Conservation (phyloP, 23 tunicate species). For the Ciona savignyi region DNA sequence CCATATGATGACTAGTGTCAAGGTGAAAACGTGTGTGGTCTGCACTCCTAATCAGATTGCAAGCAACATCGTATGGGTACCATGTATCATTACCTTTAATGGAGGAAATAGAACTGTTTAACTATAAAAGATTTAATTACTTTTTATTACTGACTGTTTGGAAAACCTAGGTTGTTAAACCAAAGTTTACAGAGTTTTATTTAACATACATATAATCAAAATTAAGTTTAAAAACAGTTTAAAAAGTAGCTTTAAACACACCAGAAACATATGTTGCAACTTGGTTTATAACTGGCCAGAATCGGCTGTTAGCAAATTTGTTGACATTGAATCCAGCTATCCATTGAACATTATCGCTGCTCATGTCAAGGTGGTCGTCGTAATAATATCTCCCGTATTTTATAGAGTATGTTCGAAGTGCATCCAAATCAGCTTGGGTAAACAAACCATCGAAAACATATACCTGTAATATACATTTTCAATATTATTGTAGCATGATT, state of each 20-base stretch:
- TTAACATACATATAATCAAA: no score
- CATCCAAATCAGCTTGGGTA: slow-evolving; percentile 32
- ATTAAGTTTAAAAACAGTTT: background rate
- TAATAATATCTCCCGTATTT: slow-evolving; percentile 77
- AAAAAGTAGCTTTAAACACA: background rate
- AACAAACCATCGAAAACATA: slow-evolving; percentile 79
- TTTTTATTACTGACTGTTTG: no score
- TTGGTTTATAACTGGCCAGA: slow-evolving; percentile 74
- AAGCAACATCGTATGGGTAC: slow-evolving; percentile 91
- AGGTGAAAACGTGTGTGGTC: slow-evolving; percentile 95
- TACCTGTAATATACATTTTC: slow-evolving; percentile 19
- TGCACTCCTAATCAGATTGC: slow-evolving; percentile 61
- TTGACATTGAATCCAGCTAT: slow-evolving; percentile 78
- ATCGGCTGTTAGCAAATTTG: slow-evolving; percentile 49
- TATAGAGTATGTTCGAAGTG: slow-evolving; percentile 44
- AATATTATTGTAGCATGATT: background rate
- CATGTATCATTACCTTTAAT: slow-evolving; percentile 42
- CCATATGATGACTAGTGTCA: slow-evolving; percentile 30
- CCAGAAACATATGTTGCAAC: slow-evolving; percentile 57
- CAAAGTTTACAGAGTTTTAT: no score
- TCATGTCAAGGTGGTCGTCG: slow-evolving; percentile 61
- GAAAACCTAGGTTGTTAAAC: no score
- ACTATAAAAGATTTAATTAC: no score
- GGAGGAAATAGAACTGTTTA: background rate
- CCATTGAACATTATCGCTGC: slow-evolving; percentile 92